phyloP scores from a whole-genome alignment of 2,113 vertebrate genomes.

The Mellivora capensis region DNA sequence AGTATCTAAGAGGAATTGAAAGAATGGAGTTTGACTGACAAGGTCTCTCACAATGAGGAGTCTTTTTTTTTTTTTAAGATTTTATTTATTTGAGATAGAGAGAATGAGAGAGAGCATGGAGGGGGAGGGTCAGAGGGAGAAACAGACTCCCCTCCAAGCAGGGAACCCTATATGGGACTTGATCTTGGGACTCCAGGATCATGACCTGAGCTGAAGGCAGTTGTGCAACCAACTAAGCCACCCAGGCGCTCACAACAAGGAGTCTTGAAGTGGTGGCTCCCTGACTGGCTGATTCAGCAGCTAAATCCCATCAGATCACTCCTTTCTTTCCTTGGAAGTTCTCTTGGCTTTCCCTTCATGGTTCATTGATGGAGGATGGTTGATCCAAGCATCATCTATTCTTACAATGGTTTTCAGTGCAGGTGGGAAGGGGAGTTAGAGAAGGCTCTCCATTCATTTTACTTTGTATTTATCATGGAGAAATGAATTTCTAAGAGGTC shows the following conservation, averaged over 20 bases:
- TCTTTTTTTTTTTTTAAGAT: too few species aligned
- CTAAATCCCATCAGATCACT: not conserved
- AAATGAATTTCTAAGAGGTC: not conserved
- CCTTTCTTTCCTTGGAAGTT: not conserved
- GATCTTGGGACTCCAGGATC: too few species aligned
- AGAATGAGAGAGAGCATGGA: too few species aligned
- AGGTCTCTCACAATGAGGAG: not conserved
- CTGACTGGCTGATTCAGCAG: not conserved
- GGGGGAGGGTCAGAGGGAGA: too few species aligned
- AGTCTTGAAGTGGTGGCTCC: not conserved
- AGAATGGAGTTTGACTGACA: not conserved
- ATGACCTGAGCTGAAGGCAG: too few species aligned
- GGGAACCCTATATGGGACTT: too few species aligned
- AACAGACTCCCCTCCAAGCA: too few species aligned
- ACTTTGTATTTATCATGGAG: not conserved
- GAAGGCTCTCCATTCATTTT: not conserved
- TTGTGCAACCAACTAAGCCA: too few species aligned
- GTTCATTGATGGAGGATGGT: not conserved
- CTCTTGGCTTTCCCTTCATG: not conserved
- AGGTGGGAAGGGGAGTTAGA: not conserved
- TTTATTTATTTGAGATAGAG: too few species aligned
- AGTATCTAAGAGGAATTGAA: not conserved
- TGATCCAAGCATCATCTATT: not conserved
- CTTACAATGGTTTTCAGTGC: not conserved
- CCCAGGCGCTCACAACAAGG: not conserved